Percentiles rank a stretch among this genome's conserved stretches.
These are phyloP conservation scores for Diarsia brunnea DNA, from an alignment of 2,888 invertebrate species.

Conservation along the genomic window DNA sequence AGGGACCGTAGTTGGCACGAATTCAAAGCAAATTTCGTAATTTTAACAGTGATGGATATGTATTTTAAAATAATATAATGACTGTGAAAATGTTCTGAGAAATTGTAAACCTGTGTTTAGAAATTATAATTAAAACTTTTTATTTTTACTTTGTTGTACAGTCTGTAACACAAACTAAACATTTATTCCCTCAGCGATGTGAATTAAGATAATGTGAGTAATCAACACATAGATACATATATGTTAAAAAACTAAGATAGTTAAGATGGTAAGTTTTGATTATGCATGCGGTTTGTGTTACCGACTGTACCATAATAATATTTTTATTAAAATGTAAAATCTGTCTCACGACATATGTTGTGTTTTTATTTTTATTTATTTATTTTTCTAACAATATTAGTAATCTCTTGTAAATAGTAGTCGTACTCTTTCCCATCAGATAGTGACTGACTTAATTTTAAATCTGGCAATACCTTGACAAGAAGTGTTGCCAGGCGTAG, in stretches of 20 bases:
- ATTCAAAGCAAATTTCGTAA: slow-evolving; percentile 62
- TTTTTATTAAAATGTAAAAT: slow-evolving; percentile 71
- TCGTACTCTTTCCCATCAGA: slow-evolving; percentile 89
- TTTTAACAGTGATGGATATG: slow-evolving; percentile 52
- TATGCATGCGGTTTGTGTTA: slow-evolving; percentile 51
- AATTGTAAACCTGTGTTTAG: slow-evolving; percentile 61
- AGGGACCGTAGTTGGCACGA: slow-evolving; percentile 64
- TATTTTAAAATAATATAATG: slow-evolving; percentile 52
- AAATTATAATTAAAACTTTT: slow-evolving; percentile 46
- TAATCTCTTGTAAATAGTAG: slow-evolving; percentile 81
- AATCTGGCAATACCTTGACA: slow-evolving; percentile 73
- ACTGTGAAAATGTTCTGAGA: slow-evolving; percentile 73
- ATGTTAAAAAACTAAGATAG: slow-evolving; percentile 2
- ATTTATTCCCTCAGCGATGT: slow-evolving; percentile 26
- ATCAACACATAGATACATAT: background rate
- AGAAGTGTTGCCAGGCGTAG: slow-evolving; percentile 78
- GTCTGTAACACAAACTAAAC: slow-evolving; percentile 47
- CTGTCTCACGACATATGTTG: slow-evolving; percentile 91
- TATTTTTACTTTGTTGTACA: slow-evolving; percentile 46
- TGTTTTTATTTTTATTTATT: slow-evolving; percentile 75
- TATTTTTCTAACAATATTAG: slow-evolving; percentile 68
- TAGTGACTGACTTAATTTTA: slow-evolving; percentile 78
- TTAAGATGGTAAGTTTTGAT: slow-evolving; percentile 27
- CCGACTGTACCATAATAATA: slow-evolving; percentile 59
- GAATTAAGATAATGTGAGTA: slow-evolving; percentile 9